Percentiles rank a stretch among this genome's conserved stretches.
Evolutionary conservation across 1,140 invertebrate genomes (phyloP).

Genomic region (Nasonia vitripennis): DNA sequence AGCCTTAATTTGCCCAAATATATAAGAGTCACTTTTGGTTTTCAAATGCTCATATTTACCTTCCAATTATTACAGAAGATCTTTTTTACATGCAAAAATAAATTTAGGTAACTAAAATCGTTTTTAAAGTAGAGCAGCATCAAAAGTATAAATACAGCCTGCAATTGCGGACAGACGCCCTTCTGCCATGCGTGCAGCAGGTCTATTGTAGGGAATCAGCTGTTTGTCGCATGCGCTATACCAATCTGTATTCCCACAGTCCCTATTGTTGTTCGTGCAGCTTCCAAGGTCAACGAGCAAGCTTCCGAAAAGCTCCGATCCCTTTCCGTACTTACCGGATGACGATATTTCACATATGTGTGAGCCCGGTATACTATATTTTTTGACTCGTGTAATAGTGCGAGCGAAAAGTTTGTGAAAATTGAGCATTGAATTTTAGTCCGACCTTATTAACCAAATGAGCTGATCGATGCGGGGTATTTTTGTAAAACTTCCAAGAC

Average conservation of each 20-base stretch:
- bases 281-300: neutral
- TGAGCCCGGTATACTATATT: neutral
- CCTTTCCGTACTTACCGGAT: neutral
- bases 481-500: neutral
- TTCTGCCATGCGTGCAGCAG: neutral
- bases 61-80: too few species aligned
- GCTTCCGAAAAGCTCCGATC: neutral
- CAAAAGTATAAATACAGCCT: neutral
- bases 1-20: too few species aligned
- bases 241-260: neutral
- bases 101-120: too few species aligned
- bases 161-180: neutral
- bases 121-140: too few species aligned
- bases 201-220: conserved; percentile 3
- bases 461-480: conserved; percentile 48
- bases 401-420: too few species aligned
- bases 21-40: too few species aligned
- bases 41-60: too few species aligned
- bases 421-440: too few species aligned
- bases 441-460: neutral
- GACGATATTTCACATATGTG: neutral
- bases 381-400: neutral
- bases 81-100: too few species aligned
- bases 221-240: neutral
- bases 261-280: neutral